phyloP scores from a whole-genome alignment of 2,888 invertebrate genomes.

The Seira sanloemensis region DNA sequence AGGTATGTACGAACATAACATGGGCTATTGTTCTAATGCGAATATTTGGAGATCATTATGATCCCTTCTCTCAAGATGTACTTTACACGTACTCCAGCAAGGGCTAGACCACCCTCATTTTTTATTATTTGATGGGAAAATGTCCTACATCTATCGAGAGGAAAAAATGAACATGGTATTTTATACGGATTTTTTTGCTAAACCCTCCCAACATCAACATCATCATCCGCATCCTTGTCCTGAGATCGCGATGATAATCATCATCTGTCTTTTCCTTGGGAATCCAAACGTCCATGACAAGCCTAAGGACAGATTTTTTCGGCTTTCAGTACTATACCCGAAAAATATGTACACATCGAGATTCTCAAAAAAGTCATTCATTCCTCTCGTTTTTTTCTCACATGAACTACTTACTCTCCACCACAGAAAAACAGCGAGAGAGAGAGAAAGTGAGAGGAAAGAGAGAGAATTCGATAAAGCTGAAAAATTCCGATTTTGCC shows the following conservation, averaged over 20 bases:
- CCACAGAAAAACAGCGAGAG: constrained; percentile 40
- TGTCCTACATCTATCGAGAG: neutral
- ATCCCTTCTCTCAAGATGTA: neutral
- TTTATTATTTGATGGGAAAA: neutral
- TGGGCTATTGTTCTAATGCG: constrained; percentile 14
- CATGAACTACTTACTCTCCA: constrained; percentile 1
- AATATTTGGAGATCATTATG: constrained; percentile 41
- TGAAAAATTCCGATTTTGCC: constrained; percentile 63
- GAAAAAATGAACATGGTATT: neutral
- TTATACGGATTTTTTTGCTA: neutral
- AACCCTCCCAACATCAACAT: constrained; percentile 5
- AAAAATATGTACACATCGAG: constrained; percentile 3
- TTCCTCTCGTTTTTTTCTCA: constrained; percentile 5
- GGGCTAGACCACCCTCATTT: neutral
- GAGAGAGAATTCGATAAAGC: constrained; percentile 43
- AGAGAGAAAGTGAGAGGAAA: constrained; percentile 35
- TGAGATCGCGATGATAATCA: constrained; percentile 53
- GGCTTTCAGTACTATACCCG: neutral
- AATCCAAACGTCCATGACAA: constrained; percentile 55
- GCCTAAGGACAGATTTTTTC: neutral
- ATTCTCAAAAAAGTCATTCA: constrained; percentile 47
- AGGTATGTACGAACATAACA: too few relatives aligned
- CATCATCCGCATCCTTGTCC: constrained; percentile 26
- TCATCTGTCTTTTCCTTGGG: constrained; percentile 55
- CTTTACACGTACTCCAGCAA: neutral